Conservation (phyloP, 2,113 vertebrate species). For the Festucalex cinctus region DNA sequence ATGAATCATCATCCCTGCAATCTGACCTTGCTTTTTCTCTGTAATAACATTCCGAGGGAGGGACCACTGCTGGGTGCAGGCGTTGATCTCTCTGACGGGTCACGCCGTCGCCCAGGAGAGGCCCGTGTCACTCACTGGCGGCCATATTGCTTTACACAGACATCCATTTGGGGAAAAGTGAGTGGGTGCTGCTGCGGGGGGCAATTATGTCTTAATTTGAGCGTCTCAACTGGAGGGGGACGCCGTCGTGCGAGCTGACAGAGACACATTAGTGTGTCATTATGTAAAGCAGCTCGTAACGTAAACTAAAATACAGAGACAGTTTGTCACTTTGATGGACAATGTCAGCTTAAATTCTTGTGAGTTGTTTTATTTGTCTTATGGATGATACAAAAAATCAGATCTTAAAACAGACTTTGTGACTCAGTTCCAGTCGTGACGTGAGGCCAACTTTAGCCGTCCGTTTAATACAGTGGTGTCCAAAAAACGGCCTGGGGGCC, state of each 20-base stretch:
- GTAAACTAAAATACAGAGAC: conserved; percentile 32
- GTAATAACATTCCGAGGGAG: conserved; percentile 86
- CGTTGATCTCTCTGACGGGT: conserved; percentile 81
- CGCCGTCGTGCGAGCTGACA: conserved; percentile 1
- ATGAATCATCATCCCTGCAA: conserved; percentile 90
- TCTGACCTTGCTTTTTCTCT: conserved; percentile 90
- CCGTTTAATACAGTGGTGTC: too few relatives aligned
- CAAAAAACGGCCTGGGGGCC: too few relatives aligned
- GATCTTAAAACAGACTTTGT: too few relatives aligned
- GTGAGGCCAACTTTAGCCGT: too few relatives aligned
- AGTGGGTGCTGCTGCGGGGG: conserved; percentile 8
- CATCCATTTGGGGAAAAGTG: conserved; percentile 46
- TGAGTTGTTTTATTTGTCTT: too few relatives aligned
- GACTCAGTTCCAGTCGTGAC: too few relatives aligned
- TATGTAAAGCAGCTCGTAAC: conserved; percentile 31
- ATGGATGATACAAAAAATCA: too few relatives aligned
- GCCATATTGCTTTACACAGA: conserved; percentile 67
- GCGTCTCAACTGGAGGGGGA: conserved; percentile 33
- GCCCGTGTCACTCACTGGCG: conserved; percentile 67
- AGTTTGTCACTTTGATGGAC: conserved; percentile 58
- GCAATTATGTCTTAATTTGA: conserved; percentile 59
- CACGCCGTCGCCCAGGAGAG: conserved; percentile 73
- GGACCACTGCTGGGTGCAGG: conserved; percentile 86
- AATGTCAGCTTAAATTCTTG: conserved; percentile 24
- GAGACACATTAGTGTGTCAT: conserved; percentile 21